These are phyloP conservation scores for Stegana nigrithorax DNA, from an alignment of 2,888 invertebrate species.

Conservation along the genomic window DNA sequence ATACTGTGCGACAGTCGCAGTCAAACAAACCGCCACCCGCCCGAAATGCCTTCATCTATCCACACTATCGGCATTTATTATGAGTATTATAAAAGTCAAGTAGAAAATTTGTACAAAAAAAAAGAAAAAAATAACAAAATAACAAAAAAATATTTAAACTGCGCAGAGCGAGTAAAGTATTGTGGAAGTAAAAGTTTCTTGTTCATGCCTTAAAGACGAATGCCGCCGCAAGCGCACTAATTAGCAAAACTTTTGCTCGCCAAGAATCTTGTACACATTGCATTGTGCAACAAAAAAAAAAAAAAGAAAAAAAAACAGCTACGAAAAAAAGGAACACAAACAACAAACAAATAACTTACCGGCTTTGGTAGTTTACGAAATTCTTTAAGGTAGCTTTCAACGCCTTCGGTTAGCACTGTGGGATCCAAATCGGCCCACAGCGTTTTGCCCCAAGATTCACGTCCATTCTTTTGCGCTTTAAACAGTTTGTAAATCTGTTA, in stretches of 20 bases:
- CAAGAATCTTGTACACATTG: too few relatives aligned
- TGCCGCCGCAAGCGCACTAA: slow-evolving; percentile 42
- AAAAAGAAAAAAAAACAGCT: too few relatives aligned
- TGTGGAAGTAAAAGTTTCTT: background rate
- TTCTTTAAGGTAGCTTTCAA: slow-evolving; percentile 85
- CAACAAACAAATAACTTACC: slow-evolving; percentile 67
- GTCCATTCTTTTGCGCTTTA: slow-evolving; percentile 79
- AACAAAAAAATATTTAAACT: slow-evolving; percentile 18
- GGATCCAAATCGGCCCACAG: slow-evolving; percentile 90
- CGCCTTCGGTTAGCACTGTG: slow-evolving; percentile 85
- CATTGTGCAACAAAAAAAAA: too few relatives aligned
- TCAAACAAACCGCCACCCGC: too few relatives aligned
- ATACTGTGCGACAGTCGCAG: too few relatives aligned
- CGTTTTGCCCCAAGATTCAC: slow-evolving; percentile 87
- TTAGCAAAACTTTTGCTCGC: slow-evolving; percentile 46
- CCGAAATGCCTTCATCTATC: background rate
- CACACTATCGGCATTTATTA: background rate
- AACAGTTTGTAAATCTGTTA: slow-evolving; percentile 79
- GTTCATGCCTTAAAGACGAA: background rate
- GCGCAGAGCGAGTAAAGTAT: background rate
- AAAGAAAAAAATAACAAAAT: slow-evolving; percentile 15
- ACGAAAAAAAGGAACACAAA: background rate
- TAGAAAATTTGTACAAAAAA: background rate
- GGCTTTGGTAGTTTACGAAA: slow-evolving; percentile 80
- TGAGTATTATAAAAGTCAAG: background rate